Evolutionary conservation across 2,888 invertebrate species (phyloP).

Genomic region (Choreutis nemorana): DNA sequence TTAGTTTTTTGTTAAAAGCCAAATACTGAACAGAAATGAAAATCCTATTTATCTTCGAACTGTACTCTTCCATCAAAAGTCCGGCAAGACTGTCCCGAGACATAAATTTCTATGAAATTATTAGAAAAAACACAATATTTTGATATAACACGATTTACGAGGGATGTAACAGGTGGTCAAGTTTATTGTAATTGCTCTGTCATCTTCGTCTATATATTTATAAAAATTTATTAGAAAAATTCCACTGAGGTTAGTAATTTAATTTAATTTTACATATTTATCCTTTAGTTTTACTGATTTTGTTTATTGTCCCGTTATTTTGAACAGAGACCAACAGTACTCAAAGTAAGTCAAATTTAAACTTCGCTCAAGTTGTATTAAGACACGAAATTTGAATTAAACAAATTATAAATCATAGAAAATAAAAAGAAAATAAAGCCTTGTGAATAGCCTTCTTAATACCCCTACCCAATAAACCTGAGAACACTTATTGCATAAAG

Average conservation of each 20-base stretch:
- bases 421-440: no score
- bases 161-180: conserved; percentile 52
- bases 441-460: conserved; percentile 50
- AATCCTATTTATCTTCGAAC: no score
- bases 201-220: not conserved
- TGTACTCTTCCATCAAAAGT: no score
- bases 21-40: no score
- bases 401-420: conserved; percentile 50
- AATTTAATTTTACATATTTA: not conserved
- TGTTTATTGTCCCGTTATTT: not conserved
- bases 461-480: no score
- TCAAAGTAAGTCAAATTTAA: conserved; percentile 9
- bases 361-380: conserved; percentile 10
- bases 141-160: conserved; percentile 48
- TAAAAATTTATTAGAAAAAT: not conserved
- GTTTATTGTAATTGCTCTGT: conserved; percentile 1
- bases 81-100: conserved; percentile 35
- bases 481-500: no score
- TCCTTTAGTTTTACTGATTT: not conserved
- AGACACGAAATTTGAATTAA: conserved; percentile 54
- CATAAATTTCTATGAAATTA: conserved; percentile 58
- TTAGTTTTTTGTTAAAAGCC: no score
- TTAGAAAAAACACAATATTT: conserved; percentile 45
- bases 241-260: not conserved
- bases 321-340: not conserved